A percentile compares a stretch with the other conserved stretches of the same genome.
phyloP scores from a whole-genome alignment of 2,888 invertebrate species.

The Atethmia centrago region DNA sequence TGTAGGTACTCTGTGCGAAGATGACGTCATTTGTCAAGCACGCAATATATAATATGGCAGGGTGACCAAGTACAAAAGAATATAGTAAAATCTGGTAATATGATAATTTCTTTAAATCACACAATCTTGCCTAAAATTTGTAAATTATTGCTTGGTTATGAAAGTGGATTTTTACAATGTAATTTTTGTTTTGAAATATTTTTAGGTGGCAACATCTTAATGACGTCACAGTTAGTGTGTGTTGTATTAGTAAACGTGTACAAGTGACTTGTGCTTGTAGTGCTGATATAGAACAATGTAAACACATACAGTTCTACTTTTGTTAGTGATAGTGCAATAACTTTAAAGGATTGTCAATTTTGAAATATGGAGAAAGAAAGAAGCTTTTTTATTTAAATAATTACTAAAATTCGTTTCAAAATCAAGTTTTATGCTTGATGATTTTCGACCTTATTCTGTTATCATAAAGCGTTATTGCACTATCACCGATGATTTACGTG shows the following conservation, averaged over 20 bases:
- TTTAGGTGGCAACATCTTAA: slow-evolving; percentile 64
- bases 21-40: slow-evolving; percentile 9
- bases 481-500: slow-evolving; percentile 41
- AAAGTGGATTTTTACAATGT: slow-evolving; percentile 24
- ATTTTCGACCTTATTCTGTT: slow-evolving; percentile 23
- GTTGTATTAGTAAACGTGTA: slow-evolving; percentile 83
- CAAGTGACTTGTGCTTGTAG: slow-evolving; percentile 80
- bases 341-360: not conserved
- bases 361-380: not conserved
- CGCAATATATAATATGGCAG: not conserved
- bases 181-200: slow-evolving; percentile 19
- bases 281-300: slow-evolving; percentile 72
- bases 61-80: slow-evolving; percentile 4
- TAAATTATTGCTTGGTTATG: not conserved
- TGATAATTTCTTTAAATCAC: not conserved
- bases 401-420: not conserved
- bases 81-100: not conserved
- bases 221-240: slow-evolving; percentile 80
- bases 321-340: slow-evolving; percentile 53
- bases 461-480: slow-evolving; percentile 42
- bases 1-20: slow-evolving; percentile 17
- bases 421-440: not conserved
- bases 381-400: not conserved
- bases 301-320: slow-evolving; percentile 55
- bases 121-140: not conserved